Conservation (phyloP, 1,140 invertebrate genomes). For the Macrosteles quadrilineatus region DNA sequence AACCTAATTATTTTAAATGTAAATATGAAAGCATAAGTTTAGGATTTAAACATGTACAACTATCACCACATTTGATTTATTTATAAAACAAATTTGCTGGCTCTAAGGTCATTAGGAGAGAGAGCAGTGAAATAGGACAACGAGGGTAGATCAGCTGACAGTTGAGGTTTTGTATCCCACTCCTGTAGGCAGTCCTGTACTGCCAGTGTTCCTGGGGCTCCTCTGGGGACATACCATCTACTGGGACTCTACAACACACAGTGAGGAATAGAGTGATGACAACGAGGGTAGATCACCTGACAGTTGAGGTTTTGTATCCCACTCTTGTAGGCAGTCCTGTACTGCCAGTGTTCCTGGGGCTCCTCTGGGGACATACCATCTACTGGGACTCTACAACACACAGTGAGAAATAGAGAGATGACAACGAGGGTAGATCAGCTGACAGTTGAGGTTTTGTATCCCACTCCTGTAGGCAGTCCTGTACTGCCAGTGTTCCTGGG, state of each 20-base stretch:
- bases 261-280: no score
- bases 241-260: conserved; percentile 15
- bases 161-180: conserved; percentile 18
- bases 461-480: conserved; percentile 24
- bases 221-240: conserved; percentile 8
- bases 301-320: no score
- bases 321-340: no score
- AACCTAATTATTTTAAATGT: no score
- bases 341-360: no score
- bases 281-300: no score
- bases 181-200: conserved; percentile 25
- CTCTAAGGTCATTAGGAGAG: conserved; percentile 5
- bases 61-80: no score
- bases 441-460: neutral
- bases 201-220: conserved; percentile 28
- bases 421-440: no score
- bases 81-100: conserved; percentile 12
- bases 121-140: conserved; percentile 27
- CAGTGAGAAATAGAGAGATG: neutral
- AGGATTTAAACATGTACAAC: no score
- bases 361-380: no score
- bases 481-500: no score
- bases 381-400: neutral
- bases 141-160: conserved; percentile 18
- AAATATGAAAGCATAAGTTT: no score